Percentiles rank a stretch among this genome's conserved stretches.
phyloP scores from a whole-genome alignment of 2,797 vertebrate genomes.

The Propithecus deckenii region DNA sequence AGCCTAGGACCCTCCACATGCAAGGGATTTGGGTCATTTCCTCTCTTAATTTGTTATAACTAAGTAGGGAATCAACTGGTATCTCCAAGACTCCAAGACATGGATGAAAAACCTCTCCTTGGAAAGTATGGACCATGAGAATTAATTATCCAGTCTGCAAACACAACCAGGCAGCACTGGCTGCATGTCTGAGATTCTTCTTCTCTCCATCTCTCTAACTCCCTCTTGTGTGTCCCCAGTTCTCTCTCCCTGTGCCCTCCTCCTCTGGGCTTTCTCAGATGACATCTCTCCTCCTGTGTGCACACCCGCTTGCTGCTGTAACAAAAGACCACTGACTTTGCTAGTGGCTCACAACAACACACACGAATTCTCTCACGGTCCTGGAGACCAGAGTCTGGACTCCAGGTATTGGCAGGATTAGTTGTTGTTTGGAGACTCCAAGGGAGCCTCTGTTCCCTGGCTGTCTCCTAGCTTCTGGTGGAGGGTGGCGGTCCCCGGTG shows the following conservation, averaged over 20 bases:
- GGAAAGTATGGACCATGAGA: not conserved
- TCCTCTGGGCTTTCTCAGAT: not conserved
- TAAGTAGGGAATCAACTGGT: not conserved
- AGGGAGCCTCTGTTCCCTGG: too few relatives aligned
- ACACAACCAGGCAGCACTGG: rapidly evolving
- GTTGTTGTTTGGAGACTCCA: not conserved
- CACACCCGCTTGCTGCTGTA: not conserved
- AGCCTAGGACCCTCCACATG: rapidly evolving
- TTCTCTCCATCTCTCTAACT: rapidly evolving
- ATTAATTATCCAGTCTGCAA: not conserved
- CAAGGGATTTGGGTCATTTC: not conserved
- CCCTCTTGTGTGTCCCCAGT: not conserved
- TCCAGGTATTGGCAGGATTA: rapidly evolving
- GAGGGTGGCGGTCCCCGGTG: rapidly evolving
- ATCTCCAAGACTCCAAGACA: not conserved
- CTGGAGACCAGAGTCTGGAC: not conserved
- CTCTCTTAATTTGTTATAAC: not conserved
- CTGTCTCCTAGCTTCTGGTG: not conserved
- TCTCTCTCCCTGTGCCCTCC: not conserved
- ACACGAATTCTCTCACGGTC: not conserved
- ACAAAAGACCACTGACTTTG: not conserved
- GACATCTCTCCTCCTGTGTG: rapidly evolving
- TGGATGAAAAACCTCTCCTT: not conserved
- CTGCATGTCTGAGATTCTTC: not conserved
- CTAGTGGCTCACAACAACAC: not conserved